Evolutionary conservation across 1,140 invertebrate species (phyloP).

Genomic region (Protaetia brevitarsis): DNA sequence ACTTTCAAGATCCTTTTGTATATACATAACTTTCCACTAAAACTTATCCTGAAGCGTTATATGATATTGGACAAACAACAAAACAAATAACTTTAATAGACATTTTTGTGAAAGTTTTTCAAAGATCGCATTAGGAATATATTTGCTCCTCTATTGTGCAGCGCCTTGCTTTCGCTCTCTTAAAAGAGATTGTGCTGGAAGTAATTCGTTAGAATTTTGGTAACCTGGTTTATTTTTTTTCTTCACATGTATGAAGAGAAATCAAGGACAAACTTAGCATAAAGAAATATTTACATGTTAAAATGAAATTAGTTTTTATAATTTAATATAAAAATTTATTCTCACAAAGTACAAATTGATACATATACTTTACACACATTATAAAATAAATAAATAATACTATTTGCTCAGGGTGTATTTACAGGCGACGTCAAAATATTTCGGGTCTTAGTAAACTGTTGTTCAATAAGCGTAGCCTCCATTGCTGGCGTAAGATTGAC

Average conservation of each 20-base stretch:
- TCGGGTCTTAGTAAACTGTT: background rate
- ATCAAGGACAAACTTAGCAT: background rate
- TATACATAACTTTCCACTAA: too few species aligned
- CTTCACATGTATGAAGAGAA: background rate
- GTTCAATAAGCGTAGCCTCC: constrained; percentile 72
- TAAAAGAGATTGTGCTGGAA: background rate
- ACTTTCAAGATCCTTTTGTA: too few species aligned
- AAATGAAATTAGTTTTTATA: background rate
- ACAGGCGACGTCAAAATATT: constrained; percentile 14
- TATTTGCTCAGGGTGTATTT: constrained; percentile 13
- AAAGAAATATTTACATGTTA: background rate
- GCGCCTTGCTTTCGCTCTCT: background rate
- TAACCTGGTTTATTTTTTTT: background rate
- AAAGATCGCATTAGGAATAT: background rate
- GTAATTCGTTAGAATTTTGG: background rate
- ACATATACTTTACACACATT: constrained; percentile 14
- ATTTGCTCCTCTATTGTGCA: background rate
- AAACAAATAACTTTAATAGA: background rate
- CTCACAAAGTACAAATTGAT: background rate
- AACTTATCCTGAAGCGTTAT: too few species aligned
- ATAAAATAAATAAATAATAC: constrained; percentile 23
- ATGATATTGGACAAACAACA: too few species aligned
- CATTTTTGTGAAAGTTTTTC: background rate
- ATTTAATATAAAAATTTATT: constrained; percentile 22
- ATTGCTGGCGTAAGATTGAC: constrained; percentile 68